These are phyloP conservation scores for Microtus obscurus DNA, from an alignment of 2,797 vertebrate species.

Conservation along the genomic window DNA sequence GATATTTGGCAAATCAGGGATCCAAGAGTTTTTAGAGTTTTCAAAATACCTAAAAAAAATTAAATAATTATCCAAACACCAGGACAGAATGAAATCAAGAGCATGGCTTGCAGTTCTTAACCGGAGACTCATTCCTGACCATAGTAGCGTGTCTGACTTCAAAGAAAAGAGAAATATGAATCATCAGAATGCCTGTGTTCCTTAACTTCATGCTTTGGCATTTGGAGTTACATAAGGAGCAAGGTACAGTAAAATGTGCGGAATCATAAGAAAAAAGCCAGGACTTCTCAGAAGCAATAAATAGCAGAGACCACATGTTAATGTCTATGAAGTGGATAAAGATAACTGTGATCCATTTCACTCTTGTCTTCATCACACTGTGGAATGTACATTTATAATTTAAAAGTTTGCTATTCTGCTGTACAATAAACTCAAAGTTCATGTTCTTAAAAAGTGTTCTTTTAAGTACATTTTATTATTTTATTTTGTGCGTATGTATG, in stretches of 20 bases:
- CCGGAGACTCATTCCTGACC: constrained; percentile 19
- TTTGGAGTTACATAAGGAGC: constrained; percentile 28
- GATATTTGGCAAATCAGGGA: constrained; percentile 28
- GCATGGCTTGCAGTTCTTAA: constrained; percentile 41
- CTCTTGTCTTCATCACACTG: constrained; percentile 35
- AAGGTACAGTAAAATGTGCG: constrained; percentile 7
- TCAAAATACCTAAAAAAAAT: not conserved
- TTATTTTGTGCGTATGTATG: not conserved
- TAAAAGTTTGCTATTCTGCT: constrained; percentile 48
- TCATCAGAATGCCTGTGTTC: constrained; percentile 20
- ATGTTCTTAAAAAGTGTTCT: constrained; percentile 33
- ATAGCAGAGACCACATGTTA: constrained; percentile 1
- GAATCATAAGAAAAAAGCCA: constrained; percentile 42
- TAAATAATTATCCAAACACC: constrained; percentile 47
- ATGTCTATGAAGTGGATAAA: constrained; percentile 36
- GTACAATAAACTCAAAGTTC: constrained; percentile 71
- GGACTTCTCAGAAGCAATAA: constrained; percentile 19
- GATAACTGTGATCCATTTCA: not conserved
- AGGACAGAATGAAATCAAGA: constrained; percentile 41
- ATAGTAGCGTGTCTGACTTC: not conserved
- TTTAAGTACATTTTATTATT: not conserved
- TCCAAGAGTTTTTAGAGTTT: constrained; percentile 40
- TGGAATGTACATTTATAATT: constrained; percentile 45
- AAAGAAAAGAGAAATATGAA: constrained; percentile 48
- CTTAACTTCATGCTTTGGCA: constrained; percentile 45